These are phyloP conservation scores for Onthophagus taurus DNA, from an alignment of 1,140 invertebrate species.

Conservation along the genomic window DNA sequence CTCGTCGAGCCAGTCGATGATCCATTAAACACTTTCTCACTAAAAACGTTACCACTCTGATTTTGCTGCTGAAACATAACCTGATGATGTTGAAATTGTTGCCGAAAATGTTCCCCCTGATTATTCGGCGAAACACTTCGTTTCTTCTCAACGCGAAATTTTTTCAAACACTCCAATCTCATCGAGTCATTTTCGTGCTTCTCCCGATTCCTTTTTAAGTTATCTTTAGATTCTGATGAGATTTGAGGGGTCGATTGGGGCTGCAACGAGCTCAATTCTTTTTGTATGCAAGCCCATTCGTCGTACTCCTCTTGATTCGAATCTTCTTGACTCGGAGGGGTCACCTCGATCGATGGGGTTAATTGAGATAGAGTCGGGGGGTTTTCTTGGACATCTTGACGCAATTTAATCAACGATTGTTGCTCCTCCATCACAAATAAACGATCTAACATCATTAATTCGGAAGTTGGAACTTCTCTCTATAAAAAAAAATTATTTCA, in stretches of 20 bases:
- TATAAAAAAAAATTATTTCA: slow-evolving; percentile 38
- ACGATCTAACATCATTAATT: slow-evolving; percentile 62
- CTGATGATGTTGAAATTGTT: slow-evolving; percentile 12
- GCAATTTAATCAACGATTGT: slow-evolving; percentile 46
- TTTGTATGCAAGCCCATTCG: slow-evolving; percentile 60
- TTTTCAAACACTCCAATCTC: slow-evolving; percentile 33
- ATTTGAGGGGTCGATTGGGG: slow-evolving; percentile 9
- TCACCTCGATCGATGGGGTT: slow-evolving; percentile 1
- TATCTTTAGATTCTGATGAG: slow-evolving; percentile 9
- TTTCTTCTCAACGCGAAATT: slow-evolving; percentile 37
- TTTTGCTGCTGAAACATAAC: slow-evolving; percentile 3
- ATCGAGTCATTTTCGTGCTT: slow-evolving; percentile 30
- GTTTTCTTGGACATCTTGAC: slow-evolving; percentile 36
- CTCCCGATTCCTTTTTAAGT: slow-evolving; percentile 25
- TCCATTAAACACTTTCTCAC: slow-evolving; percentile 4
- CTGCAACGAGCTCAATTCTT: slow-evolving; percentile 49
- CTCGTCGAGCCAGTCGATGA: no score
- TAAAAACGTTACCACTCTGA: slow-evolving; percentile 5
- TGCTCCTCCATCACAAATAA: slow-evolving; percentile 61
- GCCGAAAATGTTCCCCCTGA: slow-evolving; percentile 19
- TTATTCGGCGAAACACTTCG: no score
- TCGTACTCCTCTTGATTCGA: slow-evolving; percentile 45
- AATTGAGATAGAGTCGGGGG: slow-evolving; percentile 3
- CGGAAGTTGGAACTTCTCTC: slow-evolving; percentile 57
- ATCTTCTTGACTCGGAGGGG: not conserved